phyloP scores from a whole-genome alignment of 2,113 vertebrate species.

The Rhea pennata region DNA sequence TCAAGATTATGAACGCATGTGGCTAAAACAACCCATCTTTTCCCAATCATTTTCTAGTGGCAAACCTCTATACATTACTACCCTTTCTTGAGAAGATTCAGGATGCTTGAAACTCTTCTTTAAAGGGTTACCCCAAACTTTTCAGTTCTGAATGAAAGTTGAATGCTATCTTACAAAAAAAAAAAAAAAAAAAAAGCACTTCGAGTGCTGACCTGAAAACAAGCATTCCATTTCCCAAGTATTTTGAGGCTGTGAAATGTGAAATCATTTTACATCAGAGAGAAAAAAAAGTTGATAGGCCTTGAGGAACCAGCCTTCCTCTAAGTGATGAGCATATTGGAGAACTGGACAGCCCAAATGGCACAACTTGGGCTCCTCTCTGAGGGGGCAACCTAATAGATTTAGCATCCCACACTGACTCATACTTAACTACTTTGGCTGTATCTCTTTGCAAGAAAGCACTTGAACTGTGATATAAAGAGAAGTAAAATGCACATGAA shows the following conservation, averaged over 20 bases:
- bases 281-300: not conserved
- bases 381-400: not conserved
- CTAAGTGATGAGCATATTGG: not conserved
- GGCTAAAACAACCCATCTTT: not conserved
- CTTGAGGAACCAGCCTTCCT: not conserved
- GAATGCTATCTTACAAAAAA: not conserved
- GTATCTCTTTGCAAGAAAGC: fast-evolving
- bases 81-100: not conserved
- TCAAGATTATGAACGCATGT: not conserved
- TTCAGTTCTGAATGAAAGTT: not conserved
- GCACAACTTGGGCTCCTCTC: fast-evolving
- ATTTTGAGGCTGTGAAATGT: not conserved
- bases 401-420: not conserved
- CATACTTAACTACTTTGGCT: not conserved
- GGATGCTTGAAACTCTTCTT: not conserved
- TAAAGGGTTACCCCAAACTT: not conserved
- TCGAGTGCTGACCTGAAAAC: not conserved
- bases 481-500: not conserved
- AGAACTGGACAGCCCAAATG: not conserved
- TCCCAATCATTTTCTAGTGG: not conserved
- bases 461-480: not conserved
- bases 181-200: not conserved
- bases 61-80: not conserved
- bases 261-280: not conserved
- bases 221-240: not conserved